A percentile compares a stretch with the other conserved stretches of the same genome.
Conservation (phyloP, 1,140 invertebrate species). For the Leptopilina clavipes region DNA sequence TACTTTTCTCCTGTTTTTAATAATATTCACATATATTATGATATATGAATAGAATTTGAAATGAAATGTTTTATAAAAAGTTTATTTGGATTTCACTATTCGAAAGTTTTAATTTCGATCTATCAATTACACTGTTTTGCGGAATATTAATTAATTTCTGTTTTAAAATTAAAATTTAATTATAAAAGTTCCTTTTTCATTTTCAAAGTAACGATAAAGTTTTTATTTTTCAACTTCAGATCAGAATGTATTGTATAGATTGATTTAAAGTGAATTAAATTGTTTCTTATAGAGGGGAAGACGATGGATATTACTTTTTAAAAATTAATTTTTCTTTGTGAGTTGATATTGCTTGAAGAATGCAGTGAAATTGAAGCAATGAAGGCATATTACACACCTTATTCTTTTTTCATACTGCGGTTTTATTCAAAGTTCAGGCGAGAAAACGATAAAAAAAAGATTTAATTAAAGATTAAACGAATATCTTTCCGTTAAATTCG, state of each 20-base stretch:
- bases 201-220: background rate
- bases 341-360: background rate
- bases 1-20: no score
- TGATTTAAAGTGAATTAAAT: constrained; percentile 10
- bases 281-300: background rate
- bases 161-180: background rate
- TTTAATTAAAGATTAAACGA: constrained; percentile 16
- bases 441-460: constrained; percentile 1
- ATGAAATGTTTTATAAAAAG: background rate
- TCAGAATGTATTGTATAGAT: constrained; percentile 1
- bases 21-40: no score
- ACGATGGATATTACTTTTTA: background rate
- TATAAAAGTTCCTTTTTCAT: background rate
- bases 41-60: no score
- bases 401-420: background rate
- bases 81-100: no score
- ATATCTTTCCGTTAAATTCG: background rate
- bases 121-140: background rate
- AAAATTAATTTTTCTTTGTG: constrained; percentile 20
- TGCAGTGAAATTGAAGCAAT: background rate
- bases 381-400: background rate
- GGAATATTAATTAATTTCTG: constrained; percentile 4
- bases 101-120: no score
- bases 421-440: background rate
- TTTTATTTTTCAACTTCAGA: constrained; percentile 4